Conservation (phyloP, 2,113 vertebrate species). For the Bos javanicus region DNA sequence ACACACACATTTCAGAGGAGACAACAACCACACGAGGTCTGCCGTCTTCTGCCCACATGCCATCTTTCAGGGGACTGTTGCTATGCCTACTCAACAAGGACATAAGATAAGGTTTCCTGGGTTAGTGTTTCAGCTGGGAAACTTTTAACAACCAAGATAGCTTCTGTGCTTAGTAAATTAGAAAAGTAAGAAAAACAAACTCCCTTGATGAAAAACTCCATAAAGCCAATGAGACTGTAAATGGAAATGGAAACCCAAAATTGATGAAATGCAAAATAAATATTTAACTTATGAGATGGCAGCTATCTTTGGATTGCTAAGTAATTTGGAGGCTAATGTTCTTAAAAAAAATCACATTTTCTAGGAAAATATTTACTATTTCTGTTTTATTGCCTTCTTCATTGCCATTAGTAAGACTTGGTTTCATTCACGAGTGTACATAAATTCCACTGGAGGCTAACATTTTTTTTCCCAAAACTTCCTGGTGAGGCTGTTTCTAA, state of each 20-base stretch:
- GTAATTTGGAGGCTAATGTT: neutral
- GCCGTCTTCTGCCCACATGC: accelerated
- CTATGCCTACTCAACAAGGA: neutral
- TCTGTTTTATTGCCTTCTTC: neutral
- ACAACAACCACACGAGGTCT: accelerated
- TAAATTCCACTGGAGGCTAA: neutral
- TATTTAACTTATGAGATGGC: neutral
- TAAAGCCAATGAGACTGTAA: neutral
- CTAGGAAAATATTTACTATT: neutral
- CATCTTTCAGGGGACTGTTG: neutral
- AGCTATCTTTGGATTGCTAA: neutral
- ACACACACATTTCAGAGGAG: neutral
- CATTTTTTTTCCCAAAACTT: neutral
- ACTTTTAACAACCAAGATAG: neutral
- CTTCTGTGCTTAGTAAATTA: neutral
- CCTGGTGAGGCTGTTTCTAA: neutral
- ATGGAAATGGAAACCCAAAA: neutral
- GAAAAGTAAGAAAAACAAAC: neutral
- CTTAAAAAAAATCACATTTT: neutral
- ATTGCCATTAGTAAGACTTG: neutral
- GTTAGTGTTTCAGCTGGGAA: neutral
- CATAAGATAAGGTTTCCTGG: neutral
- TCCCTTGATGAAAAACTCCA: neutral
- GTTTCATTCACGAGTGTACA: neutral
- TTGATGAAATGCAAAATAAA: neutral